Evolutionary conservation across 1,140 invertebrate genomes (phyloP).

Genomic region (Zaprionus nigranus): DNA sequence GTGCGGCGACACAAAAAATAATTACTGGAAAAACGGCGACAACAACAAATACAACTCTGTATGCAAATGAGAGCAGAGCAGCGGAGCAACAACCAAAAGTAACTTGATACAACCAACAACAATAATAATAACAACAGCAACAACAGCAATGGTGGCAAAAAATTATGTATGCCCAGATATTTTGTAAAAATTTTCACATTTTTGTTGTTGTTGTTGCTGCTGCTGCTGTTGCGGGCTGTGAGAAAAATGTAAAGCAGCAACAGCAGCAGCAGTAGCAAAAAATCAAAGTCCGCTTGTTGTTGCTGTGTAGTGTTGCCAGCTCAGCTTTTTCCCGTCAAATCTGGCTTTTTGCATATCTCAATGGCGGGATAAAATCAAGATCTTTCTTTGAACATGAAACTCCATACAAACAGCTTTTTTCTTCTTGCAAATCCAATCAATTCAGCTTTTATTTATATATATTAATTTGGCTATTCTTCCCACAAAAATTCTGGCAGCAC

Average conservation of each 20-base stretch:
- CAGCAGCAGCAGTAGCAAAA: slow-evolving; percentile 4
- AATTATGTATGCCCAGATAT: slow-evolving; percentile 55
- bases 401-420: too few relatives aligned
- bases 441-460: too few relatives aligned
- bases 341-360: too few relatives aligned
- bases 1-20: slow-evolving; percentile 73
- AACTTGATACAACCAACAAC: slow-evolving; percentile 65
- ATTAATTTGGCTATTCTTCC: too few relatives aligned
- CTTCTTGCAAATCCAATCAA: too few relatives aligned
- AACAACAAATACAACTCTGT: slow-evolving; percentile 42
- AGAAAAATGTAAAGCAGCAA: slow-evolving; percentile 43
- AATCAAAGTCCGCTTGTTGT: slow-evolving; percentile 14
- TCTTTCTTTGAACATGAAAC: too few relatives aligned
- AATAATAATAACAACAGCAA: slow-evolving; percentile 31
- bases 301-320: not conserved
- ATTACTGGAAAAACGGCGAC: slow-evolving; percentile 61
- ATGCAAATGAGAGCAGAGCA: slow-evolving; percentile 75
- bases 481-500: not conserved
- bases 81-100: slow-evolving; percentile 63
- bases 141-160: slow-evolving; percentile 33
- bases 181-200: slow-evolving; percentile 49
- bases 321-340: too few relatives aligned
- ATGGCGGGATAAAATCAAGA: too few relatives aligned
- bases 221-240: slow-evolving; percentile 34
- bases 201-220: slow-evolving; percentile 13